These are phyloP conservation scores for Mactra quadrangularis DNA, from an alignment of 1,140 invertebrate genomes.

Conservation along the genomic window DNA sequence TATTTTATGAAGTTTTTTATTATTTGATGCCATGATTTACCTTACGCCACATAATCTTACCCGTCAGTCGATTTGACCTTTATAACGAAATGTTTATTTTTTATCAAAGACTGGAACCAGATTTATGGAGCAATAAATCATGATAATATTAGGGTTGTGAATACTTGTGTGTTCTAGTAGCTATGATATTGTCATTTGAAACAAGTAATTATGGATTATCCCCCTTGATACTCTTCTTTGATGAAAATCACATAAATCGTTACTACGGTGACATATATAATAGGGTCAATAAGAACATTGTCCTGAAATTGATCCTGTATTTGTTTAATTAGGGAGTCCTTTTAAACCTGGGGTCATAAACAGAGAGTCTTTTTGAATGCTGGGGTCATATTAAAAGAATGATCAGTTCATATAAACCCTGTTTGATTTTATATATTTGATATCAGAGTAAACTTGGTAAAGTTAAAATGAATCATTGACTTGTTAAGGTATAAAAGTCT, in stretches of 20 bases:
- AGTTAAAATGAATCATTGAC: no score
- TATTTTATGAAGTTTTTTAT: background rate
- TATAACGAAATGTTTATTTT: slow-evolving; percentile 31
- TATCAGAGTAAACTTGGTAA: no score
- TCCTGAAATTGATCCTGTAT: no score
- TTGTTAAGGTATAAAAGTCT: no score
- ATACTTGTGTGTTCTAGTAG: slow-evolving; percentile 14
- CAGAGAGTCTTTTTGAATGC: no score
- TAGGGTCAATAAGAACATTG: slow-evolving; percentile 26
- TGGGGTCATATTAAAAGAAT: no score
- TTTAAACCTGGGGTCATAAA: no score
- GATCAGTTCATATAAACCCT: no score
- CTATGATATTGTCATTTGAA: slow-evolving; percentile 16
- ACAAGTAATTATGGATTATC: slow-evolving; percentile 36
- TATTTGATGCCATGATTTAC: slow-evolving; percentile 32
- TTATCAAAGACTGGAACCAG: slow-evolving; percentile 21
- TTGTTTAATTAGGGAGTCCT: no score
- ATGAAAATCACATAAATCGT: slow-evolving; percentile 21
- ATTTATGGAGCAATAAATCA: slow-evolving; percentile 40
- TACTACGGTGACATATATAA: background rate
- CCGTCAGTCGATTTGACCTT: slow-evolving; percentile 23
- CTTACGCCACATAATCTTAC: background rate
- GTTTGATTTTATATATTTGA: no score
- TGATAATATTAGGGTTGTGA: slow-evolving; percentile 13
- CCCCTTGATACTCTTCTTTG: slow-evolving; percentile 33